These are phyloP conservation scores for Anomalospiza imberbis DNA, from an alignment of 2,797 vertebrate species.

Conservation along the genomic window DNA sequence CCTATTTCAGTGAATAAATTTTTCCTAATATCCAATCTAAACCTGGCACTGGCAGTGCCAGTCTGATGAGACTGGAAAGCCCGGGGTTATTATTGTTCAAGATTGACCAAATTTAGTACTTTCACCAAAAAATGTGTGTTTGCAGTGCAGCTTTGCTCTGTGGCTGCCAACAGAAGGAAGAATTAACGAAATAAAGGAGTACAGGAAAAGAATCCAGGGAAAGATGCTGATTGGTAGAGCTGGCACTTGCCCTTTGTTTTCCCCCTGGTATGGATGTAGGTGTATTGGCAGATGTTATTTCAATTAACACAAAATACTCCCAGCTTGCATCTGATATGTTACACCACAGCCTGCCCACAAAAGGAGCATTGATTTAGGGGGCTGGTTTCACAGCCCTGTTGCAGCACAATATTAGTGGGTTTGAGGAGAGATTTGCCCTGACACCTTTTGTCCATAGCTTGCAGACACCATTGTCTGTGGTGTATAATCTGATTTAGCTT, in stretches of 20 bases:
- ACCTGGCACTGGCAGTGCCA: neutral
- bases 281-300: neutral
- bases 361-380: neutral
- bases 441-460: neutral
- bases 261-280: neutral
- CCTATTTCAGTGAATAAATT: neutral
- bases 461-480: constrained; percentile 1
- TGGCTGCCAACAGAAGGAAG: neutral
- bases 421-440: constrained; percentile 32
- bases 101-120: neutral
- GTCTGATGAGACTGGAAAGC: neutral
- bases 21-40: neutral
- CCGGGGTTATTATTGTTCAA: neutral
- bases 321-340: neutral
- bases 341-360: neutral
- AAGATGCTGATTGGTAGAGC: neutral
- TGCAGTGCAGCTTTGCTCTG: neutral
- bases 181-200: neutral
- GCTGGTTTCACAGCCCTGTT: neutral
- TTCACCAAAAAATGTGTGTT: neutral
- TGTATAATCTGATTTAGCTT: constrained; percentile 51
- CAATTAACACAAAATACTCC: neutral
- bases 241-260: neutral
- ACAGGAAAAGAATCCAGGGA: neutral
- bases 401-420: neutral